Conservation (phyloP, 2,888 invertebrate genomes). For the Agrotis puta region DNA sequence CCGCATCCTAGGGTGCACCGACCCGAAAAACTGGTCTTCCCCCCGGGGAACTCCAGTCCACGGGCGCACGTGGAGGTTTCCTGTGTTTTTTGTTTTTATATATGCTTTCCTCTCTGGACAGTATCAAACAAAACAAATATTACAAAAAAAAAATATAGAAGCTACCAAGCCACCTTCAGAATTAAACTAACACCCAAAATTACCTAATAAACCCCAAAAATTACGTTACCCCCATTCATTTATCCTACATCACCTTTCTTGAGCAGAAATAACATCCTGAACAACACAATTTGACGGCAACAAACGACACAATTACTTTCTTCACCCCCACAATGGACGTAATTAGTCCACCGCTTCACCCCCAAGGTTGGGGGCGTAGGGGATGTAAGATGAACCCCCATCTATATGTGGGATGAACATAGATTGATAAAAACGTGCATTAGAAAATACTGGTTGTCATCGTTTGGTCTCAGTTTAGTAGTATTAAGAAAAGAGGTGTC, state of each 20-base stretch:
- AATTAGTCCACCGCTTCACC: constrained; percentile 40
- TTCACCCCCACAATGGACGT: constrained; percentile 49
- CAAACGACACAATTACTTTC: constrained; percentile 58
- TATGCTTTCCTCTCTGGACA: background rate
- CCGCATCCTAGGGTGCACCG: no score
- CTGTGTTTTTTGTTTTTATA: background rate
- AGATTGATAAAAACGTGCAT: constrained; percentile 43
- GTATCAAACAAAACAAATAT: no score
- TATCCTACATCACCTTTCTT: constrained; percentile 27
- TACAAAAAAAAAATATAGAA: no score
- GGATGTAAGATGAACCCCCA: constrained; percentile 39
- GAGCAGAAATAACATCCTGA: constrained; percentile 35
- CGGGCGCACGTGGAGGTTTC: no score
- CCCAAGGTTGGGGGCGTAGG: background rate
- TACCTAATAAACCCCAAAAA: constrained; percentile 21
- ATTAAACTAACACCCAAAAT: constrained; percentile 4
- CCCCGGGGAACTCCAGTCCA: no score
- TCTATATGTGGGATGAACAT: constrained; percentile 6
- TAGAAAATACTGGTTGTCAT: constrained; percentile 26
- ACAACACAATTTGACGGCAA: constrained; percentile 51
- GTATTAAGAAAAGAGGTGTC: constrained; percentile 1
- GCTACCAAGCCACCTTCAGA: background rate
- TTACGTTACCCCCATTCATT: constrained; percentile 18
- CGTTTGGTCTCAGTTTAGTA: constrained; percentile 31
- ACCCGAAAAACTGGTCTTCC: no score